These are phyloP conservation scores for Brachionus rotundiformis DNA, from an alignment of 1,140 invertebrate genomes.

Conservation along the genomic window DNA sequence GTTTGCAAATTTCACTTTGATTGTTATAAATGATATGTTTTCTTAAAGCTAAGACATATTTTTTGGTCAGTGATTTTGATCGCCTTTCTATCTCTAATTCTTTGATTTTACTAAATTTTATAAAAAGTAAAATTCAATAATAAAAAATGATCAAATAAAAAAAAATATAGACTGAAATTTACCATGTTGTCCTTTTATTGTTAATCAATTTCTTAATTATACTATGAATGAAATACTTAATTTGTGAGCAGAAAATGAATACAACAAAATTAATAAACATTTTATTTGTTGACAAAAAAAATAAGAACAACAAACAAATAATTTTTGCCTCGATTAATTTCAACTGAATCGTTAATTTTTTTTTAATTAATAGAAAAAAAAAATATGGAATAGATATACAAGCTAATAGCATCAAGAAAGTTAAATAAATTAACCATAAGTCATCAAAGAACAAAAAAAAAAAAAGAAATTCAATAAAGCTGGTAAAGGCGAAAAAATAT, in stretches of 20 bases:
- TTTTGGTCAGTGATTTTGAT: slow-evolving; percentile 5
- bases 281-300: not conserved
- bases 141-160: not conserved
- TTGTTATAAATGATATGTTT: not conserved
- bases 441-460: slow-evolving; percentile 3
- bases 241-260: slow-evolving; percentile 14
- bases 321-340: not conserved
- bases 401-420: not conserved
- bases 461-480: not conserved
- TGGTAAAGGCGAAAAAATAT: not conserved
- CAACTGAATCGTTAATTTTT: not conserved
- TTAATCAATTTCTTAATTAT: not conserved
- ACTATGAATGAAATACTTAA: not conserved
- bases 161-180: not conserved
- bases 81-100: not conserved
- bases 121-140: not conserved
- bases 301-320: not conserved
- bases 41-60: not conserved
- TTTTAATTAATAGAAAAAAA: not conserved
- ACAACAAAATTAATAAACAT: not conserved
- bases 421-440: slow-evolving; percentile 10
- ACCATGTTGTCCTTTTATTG: not conserved
- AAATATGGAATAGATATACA: slow-evolving; percentile 1
- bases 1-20: not conserved
- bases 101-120: not conserved